Base-by-base conservation (phyloP, 2,888 invertebrate species). In the Conops quadrifasciatus region DNA sequence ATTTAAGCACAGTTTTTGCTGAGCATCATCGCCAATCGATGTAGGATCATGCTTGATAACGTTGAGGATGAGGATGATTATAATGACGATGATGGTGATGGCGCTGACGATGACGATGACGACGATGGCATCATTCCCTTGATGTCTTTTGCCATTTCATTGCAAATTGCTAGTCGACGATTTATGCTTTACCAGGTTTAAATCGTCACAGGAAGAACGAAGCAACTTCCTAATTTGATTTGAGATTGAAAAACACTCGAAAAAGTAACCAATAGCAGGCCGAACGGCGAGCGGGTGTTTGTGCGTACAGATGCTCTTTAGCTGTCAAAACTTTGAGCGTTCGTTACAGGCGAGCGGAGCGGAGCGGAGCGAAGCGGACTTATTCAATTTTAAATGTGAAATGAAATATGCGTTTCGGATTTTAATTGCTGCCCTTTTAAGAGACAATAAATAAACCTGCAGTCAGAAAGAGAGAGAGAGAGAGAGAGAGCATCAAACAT, bases 161-260 rank as follows among this genome's bases (percentile, higher is more conserved):
- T 58, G 3, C 28, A 5, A 58, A 58, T 24, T 58, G 58, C 26
- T 26, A 58, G 24, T 58, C 9, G n/a, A n/a, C 58, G 13, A 58
- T 58, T 58, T 58, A 28, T 58, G 26, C 58, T 15, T 26, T 9
- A 58, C 11, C 11, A 24, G 3, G 58, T 9, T 58, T 26, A 28
- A 58, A 26, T 28, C 58, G 28, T 58, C 58, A 28, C 26, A 26
- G 28, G 58, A 58, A 5, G 21, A 21, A 16, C n/a, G 21, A 28
- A 24, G 58, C 58, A 58, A 58, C 24, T 58, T 58, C 58, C 58
- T 28, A 58, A 58, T 58, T 58, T 58, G 15, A 58, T 28, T 58
- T 58, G 19, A 49, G 58, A 58, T 26, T 28, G 58, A 16, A 15
- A 49, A 11, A 49, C 5, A 16, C n/a, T 36, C 9, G 4, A 36